Percentiles rank a stretch among this genome's conserved stretches.
phyloP scores from a whole-genome alignment of 2,797 vertebrate species.

The Hylomyscus alleni region DNA sequence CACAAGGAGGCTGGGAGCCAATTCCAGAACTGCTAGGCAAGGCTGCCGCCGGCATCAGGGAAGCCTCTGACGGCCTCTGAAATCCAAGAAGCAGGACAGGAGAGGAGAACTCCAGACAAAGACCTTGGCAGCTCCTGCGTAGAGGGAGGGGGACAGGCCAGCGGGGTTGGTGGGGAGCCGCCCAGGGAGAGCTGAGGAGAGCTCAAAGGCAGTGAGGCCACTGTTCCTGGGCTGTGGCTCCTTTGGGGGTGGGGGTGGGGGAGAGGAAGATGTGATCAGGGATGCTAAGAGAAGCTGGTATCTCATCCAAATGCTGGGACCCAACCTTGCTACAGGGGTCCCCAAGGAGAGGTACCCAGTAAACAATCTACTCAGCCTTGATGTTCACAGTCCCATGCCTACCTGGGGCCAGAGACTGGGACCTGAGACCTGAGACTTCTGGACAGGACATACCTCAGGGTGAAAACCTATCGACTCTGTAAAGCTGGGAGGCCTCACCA shows the following conservation, averaged over 20 bases:
- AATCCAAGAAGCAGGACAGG: constrained; percentile 59
- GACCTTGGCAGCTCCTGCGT: background rate
- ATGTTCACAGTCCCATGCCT: background rate
- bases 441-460: background rate
- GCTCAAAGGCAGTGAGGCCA: background rate
- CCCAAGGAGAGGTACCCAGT: background rate
- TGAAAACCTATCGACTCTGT: background rate
- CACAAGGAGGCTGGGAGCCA: background rate
- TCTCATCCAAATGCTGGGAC: background rate
- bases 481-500: background rate
- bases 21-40: constrained; percentile 37
- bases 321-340: background rate
- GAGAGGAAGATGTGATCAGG: background rate
- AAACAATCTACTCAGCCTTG: background rate
- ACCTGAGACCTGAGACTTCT: background rate
- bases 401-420: background rate
- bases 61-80: constrained; percentile 54
- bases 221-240: background rate
- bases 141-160: background rate
- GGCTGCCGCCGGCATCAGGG: background rate
- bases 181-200: background rate
- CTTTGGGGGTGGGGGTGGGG: background rate
- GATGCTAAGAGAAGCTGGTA: fast-evolving
- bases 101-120: constrained; percentile 1
- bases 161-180: too few relatives aligned